These are phyloP conservation scores for Geotrupes spiniger DNA, from an alignment of 2,888 invertebrate species.

Conservation along the genomic window DNA sequence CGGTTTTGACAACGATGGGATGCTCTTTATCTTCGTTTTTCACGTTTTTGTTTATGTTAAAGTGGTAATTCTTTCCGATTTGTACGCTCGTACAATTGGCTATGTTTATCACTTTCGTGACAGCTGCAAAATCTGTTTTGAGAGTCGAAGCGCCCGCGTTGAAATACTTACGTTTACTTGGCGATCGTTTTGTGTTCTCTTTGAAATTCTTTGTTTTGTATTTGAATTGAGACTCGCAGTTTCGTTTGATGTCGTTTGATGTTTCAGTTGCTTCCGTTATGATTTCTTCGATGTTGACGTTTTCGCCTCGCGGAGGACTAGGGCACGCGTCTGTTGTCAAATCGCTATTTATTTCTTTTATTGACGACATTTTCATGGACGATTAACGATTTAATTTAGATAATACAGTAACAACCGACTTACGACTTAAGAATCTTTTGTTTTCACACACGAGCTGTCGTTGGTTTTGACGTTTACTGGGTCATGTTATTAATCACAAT, in stretches of 20 bases:
- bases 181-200: conserved; percentile 4
- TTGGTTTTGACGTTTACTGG: too few relatives aligned
- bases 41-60: conserved; percentile 38
- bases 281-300: background rate
- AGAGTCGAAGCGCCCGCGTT: background rate
- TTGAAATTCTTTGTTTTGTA: conserved; percentile 13
- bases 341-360: conserved; percentile 18
- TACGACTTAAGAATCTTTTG: too few relatives aligned
- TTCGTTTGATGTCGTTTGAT: conserved; percentile 16
- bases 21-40: conserved; percentile 32
- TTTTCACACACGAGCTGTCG: too few relatives aligned
- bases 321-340: conserved; percentile 34
- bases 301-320: conserved; percentile 27
- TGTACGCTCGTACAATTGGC: conserved; percentile 51
- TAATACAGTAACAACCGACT: too few relatives aligned
- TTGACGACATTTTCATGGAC: conserved; percentile 8
- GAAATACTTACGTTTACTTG: conserved; percentile 14
- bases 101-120: conserved; percentile 55
- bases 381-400: background rate
- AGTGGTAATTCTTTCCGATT: conserved; percentile 50
- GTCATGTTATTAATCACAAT: too few relatives aligned
- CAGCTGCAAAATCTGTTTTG: conserved; percentile 43
- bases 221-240: background rate
- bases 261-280: conserved; percentile 9
- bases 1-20: conserved; percentile 27